Conservation (phyloP, 2,888 invertebrate species). For the Ennomos quercinarius region DNA sequence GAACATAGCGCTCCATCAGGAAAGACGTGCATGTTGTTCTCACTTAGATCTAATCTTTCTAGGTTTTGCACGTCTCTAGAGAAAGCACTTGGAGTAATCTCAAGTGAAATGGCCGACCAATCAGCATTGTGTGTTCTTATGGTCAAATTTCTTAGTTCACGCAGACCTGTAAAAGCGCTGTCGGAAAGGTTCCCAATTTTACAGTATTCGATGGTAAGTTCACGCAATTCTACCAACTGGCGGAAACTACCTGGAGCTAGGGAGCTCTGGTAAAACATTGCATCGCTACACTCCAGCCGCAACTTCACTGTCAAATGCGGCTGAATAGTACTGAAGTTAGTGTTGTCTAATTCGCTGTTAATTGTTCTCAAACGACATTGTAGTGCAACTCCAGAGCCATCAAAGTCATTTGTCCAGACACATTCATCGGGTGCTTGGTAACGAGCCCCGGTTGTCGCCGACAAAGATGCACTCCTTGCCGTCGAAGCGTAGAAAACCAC, state of each 20-base stretch:
- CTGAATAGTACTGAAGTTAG: conserved; percentile 93
- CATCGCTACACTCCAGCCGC: conserved; percentile 92
- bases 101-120: conserved; percentile 92
- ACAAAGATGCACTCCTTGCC: conserved; percentile 77
- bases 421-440: conserved; percentile 94
- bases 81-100: conserved; percentile 90
- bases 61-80: conserved; percentile 90
- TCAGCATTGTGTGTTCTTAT: conserved; percentile 93
- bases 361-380: conserved; percentile 91
- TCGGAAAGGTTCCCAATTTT: conserved; percentile 93
- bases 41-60: conserved; percentile 90
- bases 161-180: conserved; percentile 92
- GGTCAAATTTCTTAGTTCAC: conserved; percentile 91
- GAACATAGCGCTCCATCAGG: conserved; percentile 92
- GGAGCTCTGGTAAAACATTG: conserved; percentile 92
- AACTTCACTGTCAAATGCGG: conserved; percentile 92
- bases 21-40: conserved; percentile 92
- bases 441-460: conserved; percentile 84
- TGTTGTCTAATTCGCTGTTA: conserved; percentile 92
- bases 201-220: conserved; percentile 92
- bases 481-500: conserved; percentile 74
- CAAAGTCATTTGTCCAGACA: conserved; percentile 90
- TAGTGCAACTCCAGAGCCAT: conserved; percentile 88
- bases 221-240: conserved; percentile 90
- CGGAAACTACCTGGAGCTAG: conserved; percentile 91